Evolutionary conservation across 2,797 vertebrate genomes (phyloP).

Genomic region (Tauraco hartlaubi): DNA sequence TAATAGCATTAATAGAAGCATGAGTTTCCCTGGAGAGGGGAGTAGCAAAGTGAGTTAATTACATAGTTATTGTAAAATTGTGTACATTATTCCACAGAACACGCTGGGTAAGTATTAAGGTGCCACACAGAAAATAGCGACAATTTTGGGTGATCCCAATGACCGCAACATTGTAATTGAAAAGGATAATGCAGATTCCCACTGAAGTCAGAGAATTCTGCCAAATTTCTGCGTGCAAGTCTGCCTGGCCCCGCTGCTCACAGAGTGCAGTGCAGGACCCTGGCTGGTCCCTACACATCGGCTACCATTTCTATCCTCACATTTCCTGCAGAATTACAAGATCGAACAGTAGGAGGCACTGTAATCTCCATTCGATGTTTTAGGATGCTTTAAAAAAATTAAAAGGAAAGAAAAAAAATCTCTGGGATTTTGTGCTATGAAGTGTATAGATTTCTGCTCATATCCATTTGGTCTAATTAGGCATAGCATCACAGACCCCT

Average conservation of each 20-base stretch:
- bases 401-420: constrained; percentile 25
- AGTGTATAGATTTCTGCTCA: constrained; percentile 43
- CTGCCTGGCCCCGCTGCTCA: not conserved
- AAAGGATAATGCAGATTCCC: not conserved
- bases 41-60: constrained; percentile 80
- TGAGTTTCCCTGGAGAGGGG: constrained; percentile 73
- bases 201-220: not conserved
- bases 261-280: not conserved
- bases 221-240: not conserved
- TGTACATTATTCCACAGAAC: constrained; percentile 77
- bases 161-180: not conserved
- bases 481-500: constrained; percentile 7
- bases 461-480: constrained; percentile 56
- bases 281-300: constrained; percentile 20
- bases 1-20: constrained; percentile 76
- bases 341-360: not conserved
- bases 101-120: constrained; percentile 69
- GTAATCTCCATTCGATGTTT: constrained; percentile 58
- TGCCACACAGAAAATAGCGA: constrained; percentile 61
- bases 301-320: constrained; percentile 43
- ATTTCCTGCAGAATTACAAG: constrained; percentile 44
- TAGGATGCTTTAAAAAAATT: constrained; percentile 51
- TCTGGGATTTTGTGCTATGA: constrained; percentile 34
- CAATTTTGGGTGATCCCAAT: constrained; percentile 68
- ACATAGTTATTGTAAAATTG: constrained; percentile 80